phyloP scores from a whole-genome alignment of 2,113 vertebrate genomes.

The Petromus typicus region DNA sequence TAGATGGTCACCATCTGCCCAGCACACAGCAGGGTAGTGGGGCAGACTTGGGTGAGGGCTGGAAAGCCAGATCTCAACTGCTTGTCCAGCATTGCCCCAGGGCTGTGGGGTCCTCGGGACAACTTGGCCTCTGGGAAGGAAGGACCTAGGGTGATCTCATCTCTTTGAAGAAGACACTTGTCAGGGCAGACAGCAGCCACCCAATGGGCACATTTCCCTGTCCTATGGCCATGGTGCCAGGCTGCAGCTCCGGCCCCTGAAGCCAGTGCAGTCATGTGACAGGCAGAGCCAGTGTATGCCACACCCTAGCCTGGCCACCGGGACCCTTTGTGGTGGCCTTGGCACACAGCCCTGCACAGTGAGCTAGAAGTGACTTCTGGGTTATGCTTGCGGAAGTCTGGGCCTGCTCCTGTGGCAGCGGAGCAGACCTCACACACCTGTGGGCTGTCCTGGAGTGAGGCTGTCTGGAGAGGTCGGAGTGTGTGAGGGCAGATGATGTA shows the following conservation, averaged over 20 bases:
- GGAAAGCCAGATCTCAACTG: constrained; percentile 59
- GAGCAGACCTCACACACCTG: background rate
- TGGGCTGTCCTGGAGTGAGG: constrained; percentile 60
- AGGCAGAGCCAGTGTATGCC: rapidly evolving
- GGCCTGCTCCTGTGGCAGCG: rapidly evolving
- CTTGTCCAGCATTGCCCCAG: constrained; percentile 56
- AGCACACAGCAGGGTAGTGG: rapidly evolving
- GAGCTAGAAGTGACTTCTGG: background rate
- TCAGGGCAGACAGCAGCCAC: background rate
- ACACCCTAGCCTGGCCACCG: rapidly evolving
- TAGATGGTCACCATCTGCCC: rapidly evolving
- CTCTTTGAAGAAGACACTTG: background rate
- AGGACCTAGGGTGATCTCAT: constrained; percentile 54
- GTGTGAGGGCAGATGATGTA: background rate
- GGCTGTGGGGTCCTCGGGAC: constrained; percentile 50
- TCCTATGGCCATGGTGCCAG: background rate
- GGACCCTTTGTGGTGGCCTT: background rate
- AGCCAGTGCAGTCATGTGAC: rapidly evolving
- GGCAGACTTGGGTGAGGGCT: background rate
- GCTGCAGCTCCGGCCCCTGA: rapidly evolving
- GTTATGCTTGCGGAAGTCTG: background rate
- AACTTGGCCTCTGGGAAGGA: constrained; percentile 44
- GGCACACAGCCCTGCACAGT: background rate
- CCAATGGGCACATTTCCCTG: rapidly evolving
- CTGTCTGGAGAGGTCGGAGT: background rate